Evolutionary conservation across 2,888 invertebrate species (phyloP).

Genomic region (Campoletis raptor): DNA sequence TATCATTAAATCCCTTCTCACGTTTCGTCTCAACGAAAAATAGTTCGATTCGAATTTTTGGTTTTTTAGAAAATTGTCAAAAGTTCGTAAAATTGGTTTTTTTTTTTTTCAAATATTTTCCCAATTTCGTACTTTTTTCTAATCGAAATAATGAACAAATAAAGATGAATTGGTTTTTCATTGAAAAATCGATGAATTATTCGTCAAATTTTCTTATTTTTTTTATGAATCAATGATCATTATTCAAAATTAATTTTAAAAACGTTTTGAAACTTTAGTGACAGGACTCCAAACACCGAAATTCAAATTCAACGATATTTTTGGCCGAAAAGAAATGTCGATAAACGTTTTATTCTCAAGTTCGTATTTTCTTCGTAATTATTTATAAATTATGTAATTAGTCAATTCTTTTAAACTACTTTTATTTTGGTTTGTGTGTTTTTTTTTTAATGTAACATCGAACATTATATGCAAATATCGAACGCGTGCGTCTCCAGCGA

Average conservation of each 20-base stretch:
- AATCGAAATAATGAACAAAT: too few species aligned
- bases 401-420: slow-evolving; percentile 3
- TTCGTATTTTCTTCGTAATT: background rate
- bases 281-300: background rate
- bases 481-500: slow-evolving; percentile 59
- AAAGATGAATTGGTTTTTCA: too few species aligned
- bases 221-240: too few species aligned
- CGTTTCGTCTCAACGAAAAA: background rate
- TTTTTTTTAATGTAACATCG: slow-evolving; percentile 52
- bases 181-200: background rate
- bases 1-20: background rate
- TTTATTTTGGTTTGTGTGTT: background rate
- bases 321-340: background rate
- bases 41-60: background rate
- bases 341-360: background rate
- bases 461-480: slow-evolving; percentile 57
- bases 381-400: slow-evolving; percentile 1
- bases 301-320: background rate
- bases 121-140: too few species aligned
- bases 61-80: too few species aligned
- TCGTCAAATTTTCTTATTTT: background rate
- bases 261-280: too few species aligned
- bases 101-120: too few species aligned
- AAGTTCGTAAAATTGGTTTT: too few species aligned
- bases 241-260: too few species aligned